These are phyloP conservation scores for Stomatorhinus ivindoensis DNA, from an alignment of 2,113 vertebrate genomes.

Conservation along the genomic window DNA sequence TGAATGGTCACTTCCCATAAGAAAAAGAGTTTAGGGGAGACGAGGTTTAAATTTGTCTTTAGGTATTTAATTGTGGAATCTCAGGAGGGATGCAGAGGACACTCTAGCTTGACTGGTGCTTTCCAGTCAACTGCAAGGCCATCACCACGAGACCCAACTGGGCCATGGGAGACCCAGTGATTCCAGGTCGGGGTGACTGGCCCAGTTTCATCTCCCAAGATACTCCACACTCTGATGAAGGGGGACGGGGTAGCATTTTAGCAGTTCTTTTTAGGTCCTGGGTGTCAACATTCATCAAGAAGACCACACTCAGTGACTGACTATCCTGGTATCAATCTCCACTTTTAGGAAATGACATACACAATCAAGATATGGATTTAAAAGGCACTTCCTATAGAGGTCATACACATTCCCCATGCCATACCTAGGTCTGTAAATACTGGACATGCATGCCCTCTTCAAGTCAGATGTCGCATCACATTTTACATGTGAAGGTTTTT, in stretches of 20 bases:
- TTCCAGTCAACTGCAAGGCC: background rate
- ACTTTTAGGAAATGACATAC: constrained; percentile 61
- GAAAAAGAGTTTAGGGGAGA: background rate
- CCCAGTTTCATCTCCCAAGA: constrained; percentile 2
- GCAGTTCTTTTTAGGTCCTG: constrained; percentile 50
- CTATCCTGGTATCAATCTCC: constrained; percentile 49
- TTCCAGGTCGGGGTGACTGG: background rate
- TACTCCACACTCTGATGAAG: constrained; percentile 19
- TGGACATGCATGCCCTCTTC: constrained; percentile 54
- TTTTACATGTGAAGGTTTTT: constrained; percentile 46
- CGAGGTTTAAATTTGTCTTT: background rate
- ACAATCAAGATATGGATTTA: constrained; percentile 50
- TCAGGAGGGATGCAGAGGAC: background rate
- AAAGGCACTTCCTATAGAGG: constrained; percentile 62
- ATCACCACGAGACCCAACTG: background rate
- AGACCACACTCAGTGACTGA: constrained; percentile 47
- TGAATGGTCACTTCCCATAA: background rate
- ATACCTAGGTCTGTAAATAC: constrained; percentile 49
- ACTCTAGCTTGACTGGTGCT: background rate
- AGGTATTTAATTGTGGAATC: background rate
- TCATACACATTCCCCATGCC: constrained; percentile 41
- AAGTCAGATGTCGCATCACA: constrained; percentile 47
- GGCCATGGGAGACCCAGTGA: background rate
- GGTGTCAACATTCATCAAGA: constrained; percentile 55
- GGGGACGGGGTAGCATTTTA: constrained; percentile 23